These are phyloP conservation scores for Merops nubicus DNA, from an alignment of 2,113 vertebrate genomes.

Conservation along the genomic window DNA sequence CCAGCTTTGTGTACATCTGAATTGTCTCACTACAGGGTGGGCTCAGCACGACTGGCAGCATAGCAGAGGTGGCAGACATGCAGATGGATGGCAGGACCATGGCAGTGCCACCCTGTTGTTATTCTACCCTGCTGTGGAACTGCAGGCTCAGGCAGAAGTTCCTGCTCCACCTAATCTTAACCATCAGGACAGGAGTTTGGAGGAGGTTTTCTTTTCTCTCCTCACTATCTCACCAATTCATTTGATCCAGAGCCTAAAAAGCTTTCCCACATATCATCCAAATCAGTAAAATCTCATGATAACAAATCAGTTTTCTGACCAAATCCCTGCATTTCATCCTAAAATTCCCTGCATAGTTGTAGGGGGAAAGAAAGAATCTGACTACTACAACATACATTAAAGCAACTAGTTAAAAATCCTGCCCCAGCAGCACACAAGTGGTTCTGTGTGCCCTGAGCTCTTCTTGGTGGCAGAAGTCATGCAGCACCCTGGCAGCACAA, in stretches of 20 bases:
- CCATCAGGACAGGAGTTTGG: not conserved
- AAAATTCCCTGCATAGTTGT: not conserved
- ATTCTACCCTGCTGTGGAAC: not conserved
- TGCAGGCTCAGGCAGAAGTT: not conserved
- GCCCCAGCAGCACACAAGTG: fast-evolving
- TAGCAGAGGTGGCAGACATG: not conserved
- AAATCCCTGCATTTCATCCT: not conserved
- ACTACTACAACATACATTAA: not conserved
- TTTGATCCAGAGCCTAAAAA: not conserved
- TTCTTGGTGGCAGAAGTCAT: not conserved
- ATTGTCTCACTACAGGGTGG: not conserved
- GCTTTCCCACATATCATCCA: not conserved
- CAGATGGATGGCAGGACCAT: not conserved
- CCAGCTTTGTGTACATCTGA: not conserved
- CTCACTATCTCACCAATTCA: not conserved
- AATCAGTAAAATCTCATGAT: not conserved
- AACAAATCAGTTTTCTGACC: not conserved
- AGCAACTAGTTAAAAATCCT: not conserved
- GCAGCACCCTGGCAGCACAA: not conserved
- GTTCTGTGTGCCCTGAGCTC: not conserved
- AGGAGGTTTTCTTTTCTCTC: not conserved
- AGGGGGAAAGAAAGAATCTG: not conserved
- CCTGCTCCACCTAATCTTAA: not conserved
- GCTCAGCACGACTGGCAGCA: not conserved
- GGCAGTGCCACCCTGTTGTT: not conserved